phyloP scores from a whole-genome alignment of 2,888 invertebrate species.

The Octodonta nipae region DNA sequence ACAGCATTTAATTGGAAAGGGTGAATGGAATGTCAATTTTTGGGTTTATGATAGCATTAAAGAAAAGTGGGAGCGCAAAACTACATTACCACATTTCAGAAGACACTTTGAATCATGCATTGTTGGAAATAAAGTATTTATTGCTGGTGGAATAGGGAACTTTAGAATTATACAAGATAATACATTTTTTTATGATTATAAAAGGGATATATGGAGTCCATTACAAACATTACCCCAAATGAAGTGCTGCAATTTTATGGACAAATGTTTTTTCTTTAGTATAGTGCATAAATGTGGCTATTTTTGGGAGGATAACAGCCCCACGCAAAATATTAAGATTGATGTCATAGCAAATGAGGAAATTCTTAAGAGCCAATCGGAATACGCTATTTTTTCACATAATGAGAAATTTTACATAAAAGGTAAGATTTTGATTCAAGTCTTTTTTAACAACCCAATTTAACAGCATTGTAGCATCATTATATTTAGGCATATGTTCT shows the following conservation, averaged over 20 bases:
- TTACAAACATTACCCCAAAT: slow-evolving; percentile 23
- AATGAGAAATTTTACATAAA: slow-evolving; percentile 23
- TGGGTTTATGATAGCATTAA: slow-evolving; percentile 28
- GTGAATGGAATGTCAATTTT: slow-evolving; percentile 29
- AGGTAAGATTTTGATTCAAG: too few relatives aligned
- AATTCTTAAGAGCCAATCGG: slow-evolving; percentile 13
- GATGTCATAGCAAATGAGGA: slow-evolving; percentile 14
- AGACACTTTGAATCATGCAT: slow-evolving; percentile 31
- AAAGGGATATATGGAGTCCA: slow-evolving; percentile 23
- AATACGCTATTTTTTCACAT: slow-evolving; percentile 22
- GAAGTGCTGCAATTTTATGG: slow-evolving; percentile 25
- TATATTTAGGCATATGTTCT: too few relatives aligned
- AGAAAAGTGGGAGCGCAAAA: slow-evolving; percentile 26
- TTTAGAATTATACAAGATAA: slow-evolving; percentile 27
- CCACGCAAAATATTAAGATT: slow-evolving; percentile 15
- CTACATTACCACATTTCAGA: slow-evolving; percentile 25
- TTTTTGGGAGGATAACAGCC: slow-evolving; percentile 16
- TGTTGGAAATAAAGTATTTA: slow-evolving; percentile 25
- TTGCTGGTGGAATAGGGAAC: slow-evolving; percentile 22
- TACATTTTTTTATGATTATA: slow-evolving; percentile 28
- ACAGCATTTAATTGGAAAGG: slow-evolving; percentile 26
- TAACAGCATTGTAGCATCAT: too few relatives aligned
- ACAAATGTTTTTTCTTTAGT: slow-evolving; percentile 24
- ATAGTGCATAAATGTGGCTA: slow-evolving; percentile 21
- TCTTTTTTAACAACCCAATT: too few relatives aligned